phyloP scores from a whole-genome alignment of 92 coral and sea anemone genomes.

The Heliopora coerulea region DNA sequence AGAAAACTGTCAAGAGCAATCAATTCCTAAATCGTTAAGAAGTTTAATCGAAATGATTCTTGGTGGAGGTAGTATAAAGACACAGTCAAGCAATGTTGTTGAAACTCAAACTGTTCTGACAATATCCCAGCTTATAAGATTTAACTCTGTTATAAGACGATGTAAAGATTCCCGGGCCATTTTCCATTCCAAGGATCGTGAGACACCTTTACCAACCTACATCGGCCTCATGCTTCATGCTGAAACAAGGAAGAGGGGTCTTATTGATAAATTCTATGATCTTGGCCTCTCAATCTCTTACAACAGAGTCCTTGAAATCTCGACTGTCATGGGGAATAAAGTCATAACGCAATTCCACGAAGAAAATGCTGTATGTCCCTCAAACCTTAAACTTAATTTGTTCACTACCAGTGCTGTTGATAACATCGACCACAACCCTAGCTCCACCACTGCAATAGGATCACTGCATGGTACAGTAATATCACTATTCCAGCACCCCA shows the following conservation, averaged over 20 bases:
- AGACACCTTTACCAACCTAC: constrained; percentile 17
- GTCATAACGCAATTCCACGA: constrained; percentile 54
- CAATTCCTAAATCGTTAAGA: constrained; percentile 52
- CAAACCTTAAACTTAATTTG: constrained; percentile 36
- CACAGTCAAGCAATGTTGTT: constrained; percentile 40
- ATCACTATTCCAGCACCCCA: constrained; percentile 61
- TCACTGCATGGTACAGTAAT: constrained; percentile 32
- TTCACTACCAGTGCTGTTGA: constrained; percentile 67
- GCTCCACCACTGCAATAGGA: constrained; percentile 36
- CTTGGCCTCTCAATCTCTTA: constrained; percentile 64
- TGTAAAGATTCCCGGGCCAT: constrained; percentile 30
- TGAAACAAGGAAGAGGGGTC: constrained; percentile 56
- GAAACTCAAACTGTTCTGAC: constrained; percentile 48
- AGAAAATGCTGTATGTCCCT: constrained; percentile 63
- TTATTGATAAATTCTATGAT: constrained; percentile 49
- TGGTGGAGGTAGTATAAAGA: constrained; percentile 48
- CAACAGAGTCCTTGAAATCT: constrained; percentile 58
- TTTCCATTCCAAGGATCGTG: constrained; percentile 53
- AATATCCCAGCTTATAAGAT: constrained; percentile 59
- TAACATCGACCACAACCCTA: constrained; percentile 70
- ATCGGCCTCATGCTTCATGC: constrained; percentile 57
- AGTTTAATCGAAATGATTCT: constrained; percentile 58
- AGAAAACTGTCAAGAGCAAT: constrained; percentile 42
- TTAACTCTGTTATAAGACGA: constrained; percentile 51
- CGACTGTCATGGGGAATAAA: constrained; percentile 63